Conservation (phyloP, 2,113 vertebrate species). For the Psammodynastes pulverulentus region DNA sequence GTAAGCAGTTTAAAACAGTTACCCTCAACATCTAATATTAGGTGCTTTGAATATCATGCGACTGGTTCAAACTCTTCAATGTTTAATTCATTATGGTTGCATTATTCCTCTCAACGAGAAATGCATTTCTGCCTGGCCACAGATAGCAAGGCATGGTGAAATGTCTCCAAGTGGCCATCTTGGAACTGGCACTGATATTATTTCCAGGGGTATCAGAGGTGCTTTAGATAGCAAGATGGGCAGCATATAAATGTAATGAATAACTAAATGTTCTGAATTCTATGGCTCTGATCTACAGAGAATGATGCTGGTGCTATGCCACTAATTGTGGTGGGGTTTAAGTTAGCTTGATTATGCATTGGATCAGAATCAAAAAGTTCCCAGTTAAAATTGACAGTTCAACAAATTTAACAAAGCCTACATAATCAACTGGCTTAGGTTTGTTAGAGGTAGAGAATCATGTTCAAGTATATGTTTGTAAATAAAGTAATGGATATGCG, state of each 20-base stretch:
- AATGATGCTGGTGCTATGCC: background rate
- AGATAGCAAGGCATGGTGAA: background rate
- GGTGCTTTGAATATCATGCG: background rate
- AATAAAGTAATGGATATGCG: background rate
- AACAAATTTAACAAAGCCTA: background rate
- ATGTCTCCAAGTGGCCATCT: background rate
- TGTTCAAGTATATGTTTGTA: background rate
- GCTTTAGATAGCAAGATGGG: background rate
- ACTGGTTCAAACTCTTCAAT: background rate
- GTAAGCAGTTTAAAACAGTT: background rate
- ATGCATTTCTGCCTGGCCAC: background rate
- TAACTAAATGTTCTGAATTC: background rate
- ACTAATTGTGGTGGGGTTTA: background rate
- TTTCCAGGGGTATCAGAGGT: background rate
- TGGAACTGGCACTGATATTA: background rate
- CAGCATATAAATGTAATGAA: background rate
- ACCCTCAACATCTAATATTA: background rate
- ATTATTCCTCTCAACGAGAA: background rate
- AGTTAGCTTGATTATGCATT: background rate
- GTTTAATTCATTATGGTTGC: background rate
- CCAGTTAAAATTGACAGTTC: background rate
- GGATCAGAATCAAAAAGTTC: background rate
- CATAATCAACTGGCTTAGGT: background rate
- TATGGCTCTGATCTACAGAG: background rate
- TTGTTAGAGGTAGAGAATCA: background rate